Evolutionary conservation across 2,888 invertebrate genomes (phyloP), one percentile per base, ranked within the genome.

Genomic region (Eilema depressum): DNA sequence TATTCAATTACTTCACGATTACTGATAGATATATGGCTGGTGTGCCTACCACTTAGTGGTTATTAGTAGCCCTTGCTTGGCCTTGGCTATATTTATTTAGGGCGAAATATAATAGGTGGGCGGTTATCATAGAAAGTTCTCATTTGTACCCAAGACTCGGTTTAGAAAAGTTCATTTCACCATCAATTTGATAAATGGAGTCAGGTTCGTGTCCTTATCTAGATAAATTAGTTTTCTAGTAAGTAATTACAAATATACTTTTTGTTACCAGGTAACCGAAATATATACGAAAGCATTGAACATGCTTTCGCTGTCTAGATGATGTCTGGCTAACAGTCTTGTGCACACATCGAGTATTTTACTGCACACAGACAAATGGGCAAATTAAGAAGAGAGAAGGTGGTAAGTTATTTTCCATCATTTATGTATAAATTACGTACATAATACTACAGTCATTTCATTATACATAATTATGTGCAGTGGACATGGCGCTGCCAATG

Each of bases 401-500:
- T 90, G 73, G 92, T 92, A 81, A 88, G 86, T 63, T 41, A 10
- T 53, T 14, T 7, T 7, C 12, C 33, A 14, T 30, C 12, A 26
- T 23, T 47, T 20, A 12, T 10, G 23, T n/a, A 4, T 33, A 37
- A 28, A 61, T n/a, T 28, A 30, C 23, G 26, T 33, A 23, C 23
- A 14, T 17, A 30, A 3, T 33, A 23, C 28, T 23, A 17, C 11
- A 23, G 0, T n/a, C 2, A 17, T n/a, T 33, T 57, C 1, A 65
- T 25, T 8, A 33, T 7, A 8, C 17, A 33, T 23, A 3, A 41
- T 65, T 14, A 23, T 66, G 33, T 66, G 3, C 89, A 95, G 95
- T 93, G 93, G 92, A 90, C 91, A 47, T 95, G 95, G 94, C 93
- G 97, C 84, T 96, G 97, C 81, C 96, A 96, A 88, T 97, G 97